These are phyloP conservation scores for Menidia beryllina DNA, from an alignment of 2,113 vertebrate species.

Conservation along the genomic window DNA sequence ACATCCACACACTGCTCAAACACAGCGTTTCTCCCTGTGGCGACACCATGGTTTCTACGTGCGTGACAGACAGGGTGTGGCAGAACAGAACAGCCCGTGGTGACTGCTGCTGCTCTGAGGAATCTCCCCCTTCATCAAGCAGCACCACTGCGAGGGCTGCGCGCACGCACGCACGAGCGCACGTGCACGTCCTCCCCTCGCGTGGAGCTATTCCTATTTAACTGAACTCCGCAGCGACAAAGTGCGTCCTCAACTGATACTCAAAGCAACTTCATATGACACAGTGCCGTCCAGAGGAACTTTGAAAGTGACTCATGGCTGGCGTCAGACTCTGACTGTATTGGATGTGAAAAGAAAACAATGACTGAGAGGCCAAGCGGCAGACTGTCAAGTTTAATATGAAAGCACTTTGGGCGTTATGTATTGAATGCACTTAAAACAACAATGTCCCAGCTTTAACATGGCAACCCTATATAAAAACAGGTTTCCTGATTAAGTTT, in stretches of 20 bases:
- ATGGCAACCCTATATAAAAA: too few species aligned
- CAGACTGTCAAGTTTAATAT: conserved; percentile 56
- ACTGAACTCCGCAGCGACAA: conserved; percentile 24
- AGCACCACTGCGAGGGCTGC: conserved; percentile 30
- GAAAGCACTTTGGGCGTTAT: conserved; percentile 16
- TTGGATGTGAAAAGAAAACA: conserved; percentile 44
- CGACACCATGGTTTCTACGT: conserved; percentile 24
- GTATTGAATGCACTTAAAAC: conserved; percentile 31
- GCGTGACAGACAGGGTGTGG: conserved; percentile 25
- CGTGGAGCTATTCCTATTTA: conserved; percentile 10
- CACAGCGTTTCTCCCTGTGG: conserved; percentile 45
- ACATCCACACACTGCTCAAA: conserved; percentile 14
- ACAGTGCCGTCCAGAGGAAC: conserved; percentile 48
- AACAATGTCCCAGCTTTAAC: conserved; percentile 12
- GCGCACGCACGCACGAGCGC: conserved; percentile 6
- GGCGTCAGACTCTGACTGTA: conserved; percentile 49
- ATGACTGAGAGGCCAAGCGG: conserved; percentile 57
- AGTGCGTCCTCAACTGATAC: conserved; percentile 21
- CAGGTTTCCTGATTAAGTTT: too few species aligned
- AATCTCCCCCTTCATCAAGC: conserved; percentile 61
- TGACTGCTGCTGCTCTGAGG: conserved; percentile 68
- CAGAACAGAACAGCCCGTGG: conserved; percentile 65
- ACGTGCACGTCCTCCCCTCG: conserved; percentile 11
- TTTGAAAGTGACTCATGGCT: conserved; percentile 62
- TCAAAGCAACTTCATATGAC: conserved; percentile 25